phyloP scores from a whole-genome alignment of 2,888 invertebrate genomes.

The Drosophila anomalata region DNA sequence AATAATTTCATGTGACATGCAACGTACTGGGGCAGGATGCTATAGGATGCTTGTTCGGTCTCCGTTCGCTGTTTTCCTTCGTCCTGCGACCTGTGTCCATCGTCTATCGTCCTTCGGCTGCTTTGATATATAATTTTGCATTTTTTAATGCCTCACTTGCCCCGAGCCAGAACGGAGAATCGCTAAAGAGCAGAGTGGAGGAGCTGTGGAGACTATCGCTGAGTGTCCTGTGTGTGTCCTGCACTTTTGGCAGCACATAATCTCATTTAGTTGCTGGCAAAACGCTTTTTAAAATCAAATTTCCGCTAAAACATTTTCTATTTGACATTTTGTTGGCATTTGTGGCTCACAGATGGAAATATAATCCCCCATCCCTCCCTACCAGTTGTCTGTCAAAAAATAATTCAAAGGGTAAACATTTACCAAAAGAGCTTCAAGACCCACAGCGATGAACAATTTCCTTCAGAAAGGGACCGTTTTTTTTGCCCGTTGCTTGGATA shows the following conservation, averaged over 20 bases:
- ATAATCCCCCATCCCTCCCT: slow-evolving; percentile 9
- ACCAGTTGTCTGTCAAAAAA: slow-evolving; percentile 18
- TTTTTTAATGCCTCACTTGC: slow-evolving; percentile 79
- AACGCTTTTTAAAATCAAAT: slow-evolving; percentile 83
- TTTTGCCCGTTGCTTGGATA: slow-evolving; percentile 39
- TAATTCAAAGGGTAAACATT: slow-evolving; percentile 8
- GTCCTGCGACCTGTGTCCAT: neutral
- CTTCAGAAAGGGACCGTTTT: slow-evolving; percentile 12
- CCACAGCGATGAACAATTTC: slow-evolving; percentile 26
- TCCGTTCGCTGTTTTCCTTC: slow-evolving; percentile 47
- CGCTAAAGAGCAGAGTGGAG: neutral
- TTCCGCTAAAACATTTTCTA: slow-evolving; percentile 80
- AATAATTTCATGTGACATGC: slow-evolving; percentile 79
- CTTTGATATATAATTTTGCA: slow-evolving; percentile 80
- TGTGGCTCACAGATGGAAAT: slow-evolving; percentile 53
- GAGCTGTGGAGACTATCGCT: neutral
- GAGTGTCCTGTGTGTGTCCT: slow-evolving; percentile 53
- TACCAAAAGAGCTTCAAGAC: slow-evolving; percentile 5
- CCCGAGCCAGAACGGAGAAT: slow-evolving; percentile 47
- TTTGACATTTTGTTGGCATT: slow-evolving; percentile 63
- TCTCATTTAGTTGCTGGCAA: slow-evolving; percentile 81
- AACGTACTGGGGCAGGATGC: slow-evolving; percentile 51
- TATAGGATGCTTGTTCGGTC: slow-evolving; percentile 13
- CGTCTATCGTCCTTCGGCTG: slow-evolving; percentile 38
- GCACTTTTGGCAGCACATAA: slow-evolving; percentile 79